Evolutionary conservation across 2,797 vertebrate genomes (phyloP).

Genomic region (Trematomus bernacchii): DNA sequence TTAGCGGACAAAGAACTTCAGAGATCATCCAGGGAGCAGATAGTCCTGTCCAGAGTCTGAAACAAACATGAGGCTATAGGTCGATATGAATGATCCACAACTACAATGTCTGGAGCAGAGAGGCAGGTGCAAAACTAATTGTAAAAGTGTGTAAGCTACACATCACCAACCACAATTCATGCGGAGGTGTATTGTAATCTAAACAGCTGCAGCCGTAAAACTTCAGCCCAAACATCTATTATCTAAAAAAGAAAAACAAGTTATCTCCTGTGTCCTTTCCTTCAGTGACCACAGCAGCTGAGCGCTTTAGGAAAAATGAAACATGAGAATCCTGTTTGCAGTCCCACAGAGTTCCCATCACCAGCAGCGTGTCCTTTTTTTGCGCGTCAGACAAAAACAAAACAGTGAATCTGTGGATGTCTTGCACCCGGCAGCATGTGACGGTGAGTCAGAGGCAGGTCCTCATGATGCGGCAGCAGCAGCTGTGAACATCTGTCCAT

Average conservation of each 20-base stretch:
- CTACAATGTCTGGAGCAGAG: too few relatives aligned
- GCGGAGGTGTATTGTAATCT: slow-evolving; percentile 8
- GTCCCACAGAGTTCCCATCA: slow-evolving; percentile 34
- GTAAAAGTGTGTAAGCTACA: slow-evolving; percentile 13
- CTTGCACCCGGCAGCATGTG: slow-evolving; percentile 42
- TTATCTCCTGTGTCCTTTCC: slow-evolving; percentile 8
- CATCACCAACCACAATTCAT: background rate
- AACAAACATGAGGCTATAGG: background rate
- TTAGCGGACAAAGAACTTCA: background rate
- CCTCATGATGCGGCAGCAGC: slow-evolving; percentile 52
- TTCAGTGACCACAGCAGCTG: background rate
- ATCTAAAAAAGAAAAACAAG: background rate
- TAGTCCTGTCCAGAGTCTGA: background rate
- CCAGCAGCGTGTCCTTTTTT: slow-evolving; percentile 31
- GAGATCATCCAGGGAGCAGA: background rate
- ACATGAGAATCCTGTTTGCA: slow-evolving; percentile 18
- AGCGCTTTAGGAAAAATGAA: background rate
- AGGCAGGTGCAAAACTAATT: slow-evolving; percentile 2
- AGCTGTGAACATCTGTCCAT: slow-evolving; percentile 42
- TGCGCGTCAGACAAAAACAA: slow-evolving; percentile 41
- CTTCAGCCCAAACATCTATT: background rate
- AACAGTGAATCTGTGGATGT: slow-evolving; percentile 21
- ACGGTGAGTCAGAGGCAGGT: slow-evolving; percentile 68
- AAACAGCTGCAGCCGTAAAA: background rate
- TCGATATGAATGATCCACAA: background rate